Evolutionary conservation across 2,113 vertebrate species (phyloP).

Genomic region (Pagrus major): DNA sequence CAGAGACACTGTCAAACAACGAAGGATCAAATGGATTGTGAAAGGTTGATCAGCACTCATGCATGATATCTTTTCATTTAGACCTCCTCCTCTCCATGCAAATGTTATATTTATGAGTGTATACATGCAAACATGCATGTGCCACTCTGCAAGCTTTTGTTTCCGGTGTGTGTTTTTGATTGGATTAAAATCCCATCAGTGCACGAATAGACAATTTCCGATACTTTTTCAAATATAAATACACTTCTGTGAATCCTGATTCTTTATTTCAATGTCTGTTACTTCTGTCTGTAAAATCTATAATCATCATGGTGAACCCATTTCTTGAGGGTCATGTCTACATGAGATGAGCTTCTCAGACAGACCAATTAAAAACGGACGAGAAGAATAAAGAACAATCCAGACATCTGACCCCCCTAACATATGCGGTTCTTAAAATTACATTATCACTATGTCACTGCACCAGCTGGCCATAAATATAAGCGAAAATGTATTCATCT

Average conservation of each 20-base stretch:
- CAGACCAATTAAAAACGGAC: background rate
- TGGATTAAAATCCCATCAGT: background rate
- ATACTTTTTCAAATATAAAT: background rate
- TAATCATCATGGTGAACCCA: background rate
- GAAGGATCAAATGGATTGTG: background rate
- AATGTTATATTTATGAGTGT: background rate
- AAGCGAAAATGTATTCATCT: conserved; percentile 31
- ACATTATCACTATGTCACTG: conserved; percentile 8
- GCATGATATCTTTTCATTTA: background rate
- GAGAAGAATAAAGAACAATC: background rate
- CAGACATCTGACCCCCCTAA: conserved; percentile 1
- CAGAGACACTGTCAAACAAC: background rate
- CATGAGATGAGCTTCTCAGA: background rate
- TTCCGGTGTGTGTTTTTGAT: background rate
- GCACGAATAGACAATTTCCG: background rate
- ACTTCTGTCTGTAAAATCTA: background rate
- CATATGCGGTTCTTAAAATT: conserved; percentile 1
- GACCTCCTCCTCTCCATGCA: background rate
- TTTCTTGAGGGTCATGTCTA: background rate
- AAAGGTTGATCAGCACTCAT: background rate
- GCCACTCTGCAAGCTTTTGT: background rate
- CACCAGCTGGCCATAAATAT: conserved; percentile 3
- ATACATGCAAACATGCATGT: background rate
- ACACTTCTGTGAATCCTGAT: background rate
- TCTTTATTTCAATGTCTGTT: background rate